A percentile compares a stretch with the other conserved stretches of the same genome.
phyloP scores from a whole-genome alignment of 1,140 invertebrate genomes.

The Homalodisca vitripennis region DNA sequence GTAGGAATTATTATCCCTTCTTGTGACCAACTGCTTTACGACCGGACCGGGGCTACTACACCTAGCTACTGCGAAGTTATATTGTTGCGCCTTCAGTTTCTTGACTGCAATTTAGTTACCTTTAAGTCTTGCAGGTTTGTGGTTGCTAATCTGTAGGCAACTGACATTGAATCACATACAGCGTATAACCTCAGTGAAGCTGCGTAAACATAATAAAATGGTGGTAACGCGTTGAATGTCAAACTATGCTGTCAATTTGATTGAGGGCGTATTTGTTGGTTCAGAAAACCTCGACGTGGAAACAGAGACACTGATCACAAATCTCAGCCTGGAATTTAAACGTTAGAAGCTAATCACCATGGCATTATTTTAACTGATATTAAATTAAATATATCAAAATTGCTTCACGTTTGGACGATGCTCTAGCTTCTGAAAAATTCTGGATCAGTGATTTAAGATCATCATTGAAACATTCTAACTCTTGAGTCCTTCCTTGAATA shows the following conservation, averaged over 20 bases:
- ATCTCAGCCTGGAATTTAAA: background rate
- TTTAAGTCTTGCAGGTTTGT: too few species aligned
- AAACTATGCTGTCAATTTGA: background rate
- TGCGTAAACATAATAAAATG: background rate
- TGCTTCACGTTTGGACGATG: background rate
- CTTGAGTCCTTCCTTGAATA: background rate
- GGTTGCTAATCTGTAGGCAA: too few species aligned
- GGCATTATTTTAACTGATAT: constrained; percentile 3
- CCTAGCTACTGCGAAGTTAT: too few species aligned
- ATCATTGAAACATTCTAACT: too few species aligned
- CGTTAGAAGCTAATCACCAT: constrained; percentile 1
- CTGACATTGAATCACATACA: too few species aligned
- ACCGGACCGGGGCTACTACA: too few species aligned
- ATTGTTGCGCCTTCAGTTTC: too few species aligned
- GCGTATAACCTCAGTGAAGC: too few species aligned
- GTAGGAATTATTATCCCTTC: too few species aligned
- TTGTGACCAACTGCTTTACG: too few species aligned
- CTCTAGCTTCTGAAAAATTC: background rate
- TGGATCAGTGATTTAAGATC: background rate
- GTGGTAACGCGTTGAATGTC: background rate
- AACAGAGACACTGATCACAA: too few species aligned
- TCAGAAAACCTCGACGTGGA: constrained; percentile 5
- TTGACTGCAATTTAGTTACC: too few species aligned
- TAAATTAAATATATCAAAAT: background rate
- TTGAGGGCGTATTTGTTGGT: background rate